Percentiles rank a stretch among this genome's conserved stretches.
phyloP scores from a whole-genome alignment of 2,113 vertebrate genomes.

The Bos taurus region DNA sequence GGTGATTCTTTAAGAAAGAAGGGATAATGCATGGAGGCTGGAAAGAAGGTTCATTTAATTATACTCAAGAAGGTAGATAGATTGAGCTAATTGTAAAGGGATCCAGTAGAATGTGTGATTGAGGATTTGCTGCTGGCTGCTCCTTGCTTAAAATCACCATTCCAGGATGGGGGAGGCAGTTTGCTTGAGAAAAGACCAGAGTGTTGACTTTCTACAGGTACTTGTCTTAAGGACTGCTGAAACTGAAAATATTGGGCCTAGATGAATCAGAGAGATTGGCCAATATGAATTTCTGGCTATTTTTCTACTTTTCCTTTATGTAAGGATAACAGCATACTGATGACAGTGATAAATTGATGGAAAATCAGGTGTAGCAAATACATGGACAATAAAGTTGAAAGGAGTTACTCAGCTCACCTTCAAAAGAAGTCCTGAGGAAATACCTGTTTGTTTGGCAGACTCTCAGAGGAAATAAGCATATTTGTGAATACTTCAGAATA shows the following conservation, averaged over 20 bases:
- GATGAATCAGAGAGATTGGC: not conserved
- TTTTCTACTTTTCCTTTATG: conserved; percentile 5
- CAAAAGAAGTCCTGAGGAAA: not conserved
- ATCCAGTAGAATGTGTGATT: not conserved
- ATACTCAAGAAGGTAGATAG: not conserved
- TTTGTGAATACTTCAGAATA: not conserved
- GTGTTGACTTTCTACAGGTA: not conserved
- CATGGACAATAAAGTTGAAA: not conserved
- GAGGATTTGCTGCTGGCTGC: not conserved
- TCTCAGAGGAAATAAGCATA: not conserved
- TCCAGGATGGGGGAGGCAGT: not conserved
- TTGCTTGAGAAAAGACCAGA: not conserved
- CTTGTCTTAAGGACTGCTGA: not conserved
- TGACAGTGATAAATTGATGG: not conserved
- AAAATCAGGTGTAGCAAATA: conserved; percentile 7
- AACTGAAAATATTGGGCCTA: not conserved
- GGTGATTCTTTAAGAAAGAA: not conserved
- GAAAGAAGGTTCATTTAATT: not conserved
- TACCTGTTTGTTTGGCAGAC: not conserved
- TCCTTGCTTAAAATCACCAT: not conserved
- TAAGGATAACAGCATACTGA: not conserved
- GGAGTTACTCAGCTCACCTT: not conserved
- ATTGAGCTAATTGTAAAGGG: not conserved
- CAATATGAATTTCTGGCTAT: not conserved
- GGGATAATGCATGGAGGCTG: not conserved